Percentiles rank a stretch among this genome's conserved stretches.
Conservation (phyloP, 2,113 vertebrate species). For the Callithrix jacchus region DNA sequence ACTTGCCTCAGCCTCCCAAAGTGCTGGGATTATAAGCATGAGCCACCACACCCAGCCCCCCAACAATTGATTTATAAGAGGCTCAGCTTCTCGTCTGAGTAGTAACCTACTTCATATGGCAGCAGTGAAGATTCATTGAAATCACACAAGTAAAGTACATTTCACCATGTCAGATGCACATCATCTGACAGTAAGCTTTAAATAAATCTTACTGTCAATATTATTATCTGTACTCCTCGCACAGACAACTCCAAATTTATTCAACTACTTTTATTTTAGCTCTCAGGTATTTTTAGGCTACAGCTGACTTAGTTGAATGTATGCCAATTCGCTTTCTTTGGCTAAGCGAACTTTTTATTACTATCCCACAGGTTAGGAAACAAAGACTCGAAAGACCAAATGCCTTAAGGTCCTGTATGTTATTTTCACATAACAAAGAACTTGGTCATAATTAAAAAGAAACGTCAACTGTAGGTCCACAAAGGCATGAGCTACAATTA, state of each 20-base stretch:
- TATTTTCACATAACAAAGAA: background rate
- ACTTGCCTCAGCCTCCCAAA: too few species aligned
- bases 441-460: constrained; percentile 1
- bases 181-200: background rate
- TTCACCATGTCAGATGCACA: background rate
- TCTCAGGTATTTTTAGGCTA: background rate
- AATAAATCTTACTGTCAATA: background rate
- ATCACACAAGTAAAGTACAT: background rate
- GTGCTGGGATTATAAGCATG: too few species aligned
- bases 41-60: too few species aligned
- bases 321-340: background rate
- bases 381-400: too few species aligned
- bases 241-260: background rate
- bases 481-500: background rate
- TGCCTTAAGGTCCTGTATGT: too few species aligned
- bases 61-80: background rate
- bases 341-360: background rate
- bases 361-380: too few species aligned
- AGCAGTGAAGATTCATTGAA: background rate
- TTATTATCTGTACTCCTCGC: background rate
- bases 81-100: background rate
- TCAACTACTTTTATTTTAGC: constrained; percentile 17
- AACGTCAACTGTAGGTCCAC: background rate
- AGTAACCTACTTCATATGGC: background rate
- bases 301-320: background rate